A percentile compares a stretch with the other conserved stretches of the same genome.
phyloP scores from a whole-genome alignment of 2,797 vertebrate species.

The Cetoscarus ocellatus region DNA sequence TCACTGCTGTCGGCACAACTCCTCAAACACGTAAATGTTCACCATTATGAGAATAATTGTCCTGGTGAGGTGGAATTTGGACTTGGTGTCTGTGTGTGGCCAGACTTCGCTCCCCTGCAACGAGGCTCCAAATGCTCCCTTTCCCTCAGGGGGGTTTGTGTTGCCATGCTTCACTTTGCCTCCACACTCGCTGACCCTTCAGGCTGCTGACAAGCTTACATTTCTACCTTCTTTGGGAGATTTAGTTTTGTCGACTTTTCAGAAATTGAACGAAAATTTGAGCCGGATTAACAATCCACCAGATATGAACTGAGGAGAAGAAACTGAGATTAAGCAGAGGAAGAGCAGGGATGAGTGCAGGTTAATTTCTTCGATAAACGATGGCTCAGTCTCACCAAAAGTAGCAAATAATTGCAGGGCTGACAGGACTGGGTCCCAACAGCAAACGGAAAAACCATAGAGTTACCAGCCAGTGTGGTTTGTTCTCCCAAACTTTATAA shows the following conservation, averaged over 20 bases:
- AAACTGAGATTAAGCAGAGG: neutral
- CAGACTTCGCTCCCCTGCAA: constrained; percentile 43
- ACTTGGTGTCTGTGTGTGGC: constrained; percentile 74
- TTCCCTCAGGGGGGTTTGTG: constrained; percentile 57
- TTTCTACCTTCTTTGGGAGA: constrained; percentile 2
- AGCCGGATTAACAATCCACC: no score
- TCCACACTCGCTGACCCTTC: constrained; percentile 27
- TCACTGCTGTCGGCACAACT: constrained; percentile 51
- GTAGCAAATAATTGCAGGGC: constrained; percentile 25
- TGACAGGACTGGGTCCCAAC: constrained; percentile 46
- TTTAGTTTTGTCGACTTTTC: constrained; percentile 31
- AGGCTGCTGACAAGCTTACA: constrained; percentile 28
- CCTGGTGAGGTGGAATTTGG: constrained; percentile 57
- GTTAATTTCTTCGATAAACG: constrained; percentile 29
- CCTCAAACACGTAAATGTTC: constrained; percentile 56
- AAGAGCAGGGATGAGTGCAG: constrained; percentile 15
- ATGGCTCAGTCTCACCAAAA: constrained; percentile 22
- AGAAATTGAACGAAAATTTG: no score
- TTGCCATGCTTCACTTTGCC: constrained; percentile 46
- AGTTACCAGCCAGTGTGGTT: constrained; percentile 60
- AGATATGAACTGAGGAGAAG: neutral
- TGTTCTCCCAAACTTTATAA: constrained; percentile 54
- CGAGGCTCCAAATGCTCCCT: constrained; percentile 58
- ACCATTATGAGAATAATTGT: constrained; percentile 71
- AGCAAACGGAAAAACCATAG: constrained; percentile 45